These are phyloP conservation scores for Scalopus aquaticus DNA, from an alignment of 2,113 vertebrate species.

Conservation along the genomic window DNA sequence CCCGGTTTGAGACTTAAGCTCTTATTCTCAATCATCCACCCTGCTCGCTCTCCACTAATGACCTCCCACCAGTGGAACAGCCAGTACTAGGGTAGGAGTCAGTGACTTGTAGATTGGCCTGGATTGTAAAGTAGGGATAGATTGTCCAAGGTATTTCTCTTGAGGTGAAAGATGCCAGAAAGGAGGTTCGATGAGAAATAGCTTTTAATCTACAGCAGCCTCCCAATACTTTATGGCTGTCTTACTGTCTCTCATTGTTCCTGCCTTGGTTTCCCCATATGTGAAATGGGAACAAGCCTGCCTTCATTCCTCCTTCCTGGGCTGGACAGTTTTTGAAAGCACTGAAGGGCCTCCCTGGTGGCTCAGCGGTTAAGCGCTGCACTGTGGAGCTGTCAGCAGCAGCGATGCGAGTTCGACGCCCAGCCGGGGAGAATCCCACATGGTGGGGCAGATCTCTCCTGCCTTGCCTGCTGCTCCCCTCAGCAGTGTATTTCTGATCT, in stretches of 20 bases:
- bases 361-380: too few relatives aligned
- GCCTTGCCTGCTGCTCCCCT: too few relatives aligned
- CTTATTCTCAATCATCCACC: neutral
- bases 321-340: neutral
- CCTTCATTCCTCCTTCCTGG: neutral
- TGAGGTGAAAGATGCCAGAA: neutral
- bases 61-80: too few relatives aligned
- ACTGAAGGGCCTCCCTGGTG: too few relatives aligned
- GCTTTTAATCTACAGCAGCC: neutral
- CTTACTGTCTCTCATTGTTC: neutral
- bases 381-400: too few relatives aligned
- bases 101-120: neutral
- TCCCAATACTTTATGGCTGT: neutral
- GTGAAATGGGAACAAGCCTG: neutral
- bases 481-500: too few relatives aligned
- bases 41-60: neutral
- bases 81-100: neutral
- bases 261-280: neutral
- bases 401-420: too few relatives aligned
- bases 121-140: neutral
- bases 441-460: too few relatives aligned
- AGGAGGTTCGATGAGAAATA: neutral
- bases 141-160: neutral
- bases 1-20: neutral
- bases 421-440: too few relatives aligned